A percentile compares a stretch with the other conserved stretches of the same genome.
Conservation (phyloP, 2,888 invertebrate species). For the Acanthosepion pharaonis region DNA sequence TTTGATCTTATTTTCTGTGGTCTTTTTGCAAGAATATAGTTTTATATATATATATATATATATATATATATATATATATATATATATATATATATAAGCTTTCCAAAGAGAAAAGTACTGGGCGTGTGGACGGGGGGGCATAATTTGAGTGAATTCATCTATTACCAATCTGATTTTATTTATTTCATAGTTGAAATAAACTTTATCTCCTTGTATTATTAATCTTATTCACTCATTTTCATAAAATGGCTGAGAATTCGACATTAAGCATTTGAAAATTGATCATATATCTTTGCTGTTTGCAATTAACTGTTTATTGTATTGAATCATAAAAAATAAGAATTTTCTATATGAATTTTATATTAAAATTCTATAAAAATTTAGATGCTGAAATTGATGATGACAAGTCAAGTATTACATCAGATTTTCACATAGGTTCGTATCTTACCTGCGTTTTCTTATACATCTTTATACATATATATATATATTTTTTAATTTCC, state of each 20-base stretch:
- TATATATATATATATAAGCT: too few relatives aligned
- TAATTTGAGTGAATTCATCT: too few relatives aligned
- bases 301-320: background rate
- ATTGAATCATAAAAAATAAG: background rate
- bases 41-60: too few relatives aligned
- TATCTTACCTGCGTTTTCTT: constrained; percentile 13
- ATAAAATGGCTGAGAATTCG: background rate
- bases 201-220: background rate
- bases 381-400: constrained; percentile 12
- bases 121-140: too few relatives aligned
- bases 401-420: constrained; percentile 12
- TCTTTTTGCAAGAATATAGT: too few relatives aligned
- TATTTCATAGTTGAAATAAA: background rate
- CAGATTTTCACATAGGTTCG: constrained; percentile 21
- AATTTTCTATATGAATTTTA: background rate
- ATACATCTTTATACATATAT: background rate
- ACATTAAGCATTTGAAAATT: background rate
- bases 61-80: too few relatives aligned
- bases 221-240: background rate
- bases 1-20: too few relatives aligned
- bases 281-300: background rate
- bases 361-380: background rate
- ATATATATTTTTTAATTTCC: background rate
- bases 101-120: too few relatives aligned
- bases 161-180: background rate